These are phyloP conservation scores for Teinopalpus imperialis DNA, from an alignment of 2,888 invertebrate genomes.

Conservation along the genomic window DNA sequence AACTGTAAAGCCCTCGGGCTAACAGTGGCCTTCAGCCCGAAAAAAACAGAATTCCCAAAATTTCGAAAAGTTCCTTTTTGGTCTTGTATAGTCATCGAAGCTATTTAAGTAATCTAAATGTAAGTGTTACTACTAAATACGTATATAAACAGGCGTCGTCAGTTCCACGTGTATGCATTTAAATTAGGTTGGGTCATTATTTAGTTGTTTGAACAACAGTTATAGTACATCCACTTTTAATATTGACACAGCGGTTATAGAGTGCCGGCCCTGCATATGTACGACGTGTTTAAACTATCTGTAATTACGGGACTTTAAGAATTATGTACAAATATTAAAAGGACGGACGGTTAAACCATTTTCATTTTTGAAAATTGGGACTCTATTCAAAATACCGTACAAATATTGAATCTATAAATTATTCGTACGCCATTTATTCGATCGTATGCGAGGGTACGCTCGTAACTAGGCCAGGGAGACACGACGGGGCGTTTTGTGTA, in stretches of 20 bases:
- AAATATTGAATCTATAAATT: conserved; percentile 60
- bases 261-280: conserved; percentile 35
- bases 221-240: conserved; percentile 48
- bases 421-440: conserved; percentile 72
- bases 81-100: no score
- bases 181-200: conserved; percentile 62
- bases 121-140: conserved; percentile 11
- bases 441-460: conserved; percentile 52
- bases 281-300: conserved; percentile 52
- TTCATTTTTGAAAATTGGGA: conserved; percentile 15
- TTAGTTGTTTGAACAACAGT: conserved; percentile 59
- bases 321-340: conserved; percentile 8
- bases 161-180: conserved; percentile 43
- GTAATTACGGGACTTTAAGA: conserved; percentile 48
- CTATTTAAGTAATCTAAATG: conserved; percentile 12
- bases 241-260: conserved; percentile 63
- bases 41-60: no score
- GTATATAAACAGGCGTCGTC: conserved; percentile 14
- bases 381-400: conserved; percentile 31
- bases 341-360: neutral
- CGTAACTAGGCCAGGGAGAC: conserved; percentile 49
- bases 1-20: no score
- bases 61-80: no score
- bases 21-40: no score
- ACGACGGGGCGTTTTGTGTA: conserved; percentile 27